Base-by-base conservation (phyloP, 2,888 invertebrate species). In the Orchestes rusci region DNA sequence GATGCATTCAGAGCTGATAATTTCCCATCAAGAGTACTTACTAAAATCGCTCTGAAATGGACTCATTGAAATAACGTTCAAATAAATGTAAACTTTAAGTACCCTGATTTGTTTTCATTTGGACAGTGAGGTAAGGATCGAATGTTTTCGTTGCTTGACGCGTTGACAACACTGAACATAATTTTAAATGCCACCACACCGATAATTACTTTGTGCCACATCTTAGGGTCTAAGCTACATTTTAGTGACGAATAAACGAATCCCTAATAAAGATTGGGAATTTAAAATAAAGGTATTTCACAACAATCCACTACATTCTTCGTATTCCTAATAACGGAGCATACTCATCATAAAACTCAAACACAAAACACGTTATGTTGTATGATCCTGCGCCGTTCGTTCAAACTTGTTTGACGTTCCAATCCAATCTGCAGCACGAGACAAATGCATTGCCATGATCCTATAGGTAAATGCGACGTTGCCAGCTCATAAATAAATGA, bases 1-100 rank as follows among this genome's bases (percentile, higher is more conserved):
- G 75, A 70, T 8, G 82, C 75, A 61, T 90, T 82, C 53, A 95
- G 72, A 3, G 92, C 88, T 16, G 88, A 83, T 41, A 96, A 62
- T 57, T 78, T 79, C 8, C 95, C 95, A 77, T 96, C 94, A 50
- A 95, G 71, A 2, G 94, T 94, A 60, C 91, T 90, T 28, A 95
- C 83, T 59, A 92, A 76, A 42, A 92, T 71, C 53, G 89, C 49
- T 27, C 58, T 56, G 45, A 31, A 45, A 48, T 16, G 16, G n/a
- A 10, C 16, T 30, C 10, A 5, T 2, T 37, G 4, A 8, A 37
- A 19, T 16, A 13, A 13, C 16, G 7, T 34, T 33, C 29, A 42
- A 44, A 34, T 28, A 27, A n/a, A 38, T 29, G 41, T 13, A 32
- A 2, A 27, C 23, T 40, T 2, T 27, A 18, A 37, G 12, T 32